Base-by-base conservation (phyloP, 1,140 invertebrate genomes). In the Drosophila parvula region DNA sequence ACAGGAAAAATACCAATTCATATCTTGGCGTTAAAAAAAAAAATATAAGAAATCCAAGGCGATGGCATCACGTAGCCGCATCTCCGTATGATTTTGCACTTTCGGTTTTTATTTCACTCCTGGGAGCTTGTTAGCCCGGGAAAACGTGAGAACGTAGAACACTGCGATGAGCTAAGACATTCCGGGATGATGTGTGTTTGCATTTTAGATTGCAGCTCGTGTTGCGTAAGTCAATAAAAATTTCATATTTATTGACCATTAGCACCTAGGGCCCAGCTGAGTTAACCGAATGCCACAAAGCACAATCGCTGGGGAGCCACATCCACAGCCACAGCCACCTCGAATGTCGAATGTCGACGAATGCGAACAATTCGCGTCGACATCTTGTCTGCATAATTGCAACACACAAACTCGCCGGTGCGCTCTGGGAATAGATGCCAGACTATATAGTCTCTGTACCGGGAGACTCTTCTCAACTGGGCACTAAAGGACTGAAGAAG, bases 321-420 rank as follows among this genome's bases (percentile, higher is more conserved):
- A 28, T 3, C 43, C 55, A 34, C 41, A 56, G n/a, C 41, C 48
- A 45, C 63, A 22, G 10, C 34, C 36, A 27, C 68, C n/a, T 59
- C 65, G 65, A 73, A 50, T 47, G 58, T 43, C 34, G 40, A 43
- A 32, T 64, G 43, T 28, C 75, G 70, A 67, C 79, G 69, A 89
- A 91, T 91, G 77, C 81, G 50, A 91, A 86, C 81, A 89, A 91
- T 91, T 79, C 81, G 74, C 81, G 89, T 75, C 90, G 89, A 91
- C 89, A 91, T 91, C 68, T 82, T 91, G 89, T 91, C 89, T 91
- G 79, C 89, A 91, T 91, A 91, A 91, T 89, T 91, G 89, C 89
- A 89, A 78, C 74, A 88, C 81, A 83, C 75, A 75, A 64, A 71
- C 74, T 78, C 74, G 74, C 62, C 62, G 57, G 62, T 65, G 41